These are phyloP conservation scores for Chrysocyon brachyurus DNA, from an alignment of 2,797 vertebrate species.

Conservation along the genomic window DNA sequence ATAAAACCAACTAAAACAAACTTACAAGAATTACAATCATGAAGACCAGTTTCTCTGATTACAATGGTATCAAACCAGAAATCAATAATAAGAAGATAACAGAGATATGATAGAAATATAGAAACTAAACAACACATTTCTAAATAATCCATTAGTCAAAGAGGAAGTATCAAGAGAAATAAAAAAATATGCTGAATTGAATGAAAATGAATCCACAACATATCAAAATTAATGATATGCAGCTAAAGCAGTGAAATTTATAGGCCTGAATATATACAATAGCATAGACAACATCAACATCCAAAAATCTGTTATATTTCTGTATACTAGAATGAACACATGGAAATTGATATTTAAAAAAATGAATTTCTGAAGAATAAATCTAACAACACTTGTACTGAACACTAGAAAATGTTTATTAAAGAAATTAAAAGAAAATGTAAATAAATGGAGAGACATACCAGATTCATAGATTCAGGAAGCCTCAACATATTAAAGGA, in stretches of 20 bases:
- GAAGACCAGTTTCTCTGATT: background rate
- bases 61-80: background rate
- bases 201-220: background rate
- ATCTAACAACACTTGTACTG: background rate
- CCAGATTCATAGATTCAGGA: background rate
- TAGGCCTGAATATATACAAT: background rate
- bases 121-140: background rate
- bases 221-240: background rate
- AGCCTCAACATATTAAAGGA: background rate
- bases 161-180: background rate
- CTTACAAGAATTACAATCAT: background rate
- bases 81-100: background rate
- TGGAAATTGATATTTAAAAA: background rate
- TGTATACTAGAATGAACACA: background rate
- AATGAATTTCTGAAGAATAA: conserved; percentile 17
- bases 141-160: background rate
- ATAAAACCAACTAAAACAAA: background rate
- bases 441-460: background rate
- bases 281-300: background rate
- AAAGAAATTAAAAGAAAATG: background rate
- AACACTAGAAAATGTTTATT: background rate
- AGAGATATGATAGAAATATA: background rate
- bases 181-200: background rate
- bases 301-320: background rate
- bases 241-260: background rate